A percentile compares a stretch with the other conserved stretches of the same genome.
These are phyloP conservation scores for Aspidiotus rigidus DNA, from an alignment of 2,888 invertebrate genomes.

Conservation along the genomic window DNA sequence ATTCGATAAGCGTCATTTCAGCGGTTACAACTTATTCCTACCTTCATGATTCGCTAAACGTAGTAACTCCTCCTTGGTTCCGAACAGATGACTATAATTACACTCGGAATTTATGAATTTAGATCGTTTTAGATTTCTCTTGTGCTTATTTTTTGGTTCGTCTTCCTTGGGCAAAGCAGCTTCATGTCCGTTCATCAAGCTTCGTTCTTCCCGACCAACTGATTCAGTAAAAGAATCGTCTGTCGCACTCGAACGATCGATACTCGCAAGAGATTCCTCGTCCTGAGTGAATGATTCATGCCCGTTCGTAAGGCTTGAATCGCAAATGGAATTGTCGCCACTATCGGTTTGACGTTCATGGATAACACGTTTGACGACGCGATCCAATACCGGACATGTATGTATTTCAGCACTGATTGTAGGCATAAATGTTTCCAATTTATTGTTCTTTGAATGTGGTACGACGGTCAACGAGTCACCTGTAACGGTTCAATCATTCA, in stretches of 20 bases:
- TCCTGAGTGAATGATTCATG: background rate
- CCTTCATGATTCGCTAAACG: slow-evolving; percentile 24
- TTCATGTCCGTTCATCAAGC: background rate
- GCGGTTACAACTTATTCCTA: background rate
- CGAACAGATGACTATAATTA: slow-evolving; percentile 22
- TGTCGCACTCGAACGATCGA: background rate
- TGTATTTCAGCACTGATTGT: slow-evolving; percentile 13
- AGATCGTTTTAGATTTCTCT: background rate
- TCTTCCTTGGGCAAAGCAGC: background rate
- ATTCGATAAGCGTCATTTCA: slow-evolving; percentile 1
- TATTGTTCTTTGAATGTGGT: background rate
- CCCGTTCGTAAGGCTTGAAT: background rate
- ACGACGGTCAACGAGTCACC: background rate
- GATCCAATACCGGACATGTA: slow-evolving; percentile 4
- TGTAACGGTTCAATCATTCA: background rate
- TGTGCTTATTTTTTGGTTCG: background rate
- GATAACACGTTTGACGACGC: background rate
- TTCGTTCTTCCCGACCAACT: background rate
- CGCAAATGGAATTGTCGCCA: background rate
- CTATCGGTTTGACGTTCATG: background rate
- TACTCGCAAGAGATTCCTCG: background rate
- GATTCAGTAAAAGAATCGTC: background rate
- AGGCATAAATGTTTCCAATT: slow-evolving; percentile 16
- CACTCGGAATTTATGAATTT: background rate
- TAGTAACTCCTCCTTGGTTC: slow-evolving; percentile 14